Percentiles rank a stretch among this genome's conserved stretches.
phyloP scores from a whole-genome alignment of 2,113 vertebrate genomes.

The Psephotus haematonotus region DNA sequence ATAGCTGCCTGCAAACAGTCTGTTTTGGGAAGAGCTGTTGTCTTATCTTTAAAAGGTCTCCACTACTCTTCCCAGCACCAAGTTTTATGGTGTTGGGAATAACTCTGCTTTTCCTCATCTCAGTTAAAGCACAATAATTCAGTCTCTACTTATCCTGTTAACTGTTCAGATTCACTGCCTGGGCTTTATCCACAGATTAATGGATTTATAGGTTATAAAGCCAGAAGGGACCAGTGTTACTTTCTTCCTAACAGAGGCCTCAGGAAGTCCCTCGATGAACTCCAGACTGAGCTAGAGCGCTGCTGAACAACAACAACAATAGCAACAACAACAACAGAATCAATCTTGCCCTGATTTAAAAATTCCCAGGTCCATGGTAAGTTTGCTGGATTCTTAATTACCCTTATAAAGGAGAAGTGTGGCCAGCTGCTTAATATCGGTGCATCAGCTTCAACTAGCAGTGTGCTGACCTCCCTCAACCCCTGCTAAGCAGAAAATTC shows the following conservation, averaged over 20 bases:
- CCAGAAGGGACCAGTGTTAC: not conserved
- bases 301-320: not conserved
- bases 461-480: fast-evolving
- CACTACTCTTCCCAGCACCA: not conserved
- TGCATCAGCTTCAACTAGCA: not conserved
- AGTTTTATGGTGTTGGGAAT: not conserved
- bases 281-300: not conserved
- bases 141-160: not conserved
- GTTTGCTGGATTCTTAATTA: not conserved
- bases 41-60: not conserved
- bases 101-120: not conserved
- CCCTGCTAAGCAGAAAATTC: not conserved
- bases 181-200: not conserved
- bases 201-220: not conserved
- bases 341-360: not conserved
- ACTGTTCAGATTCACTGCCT: not conserved
- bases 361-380: not conserved
- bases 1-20: fast-evolving
- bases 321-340: not conserved
- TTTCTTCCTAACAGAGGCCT: not conserved
- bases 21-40: not conserved
- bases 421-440: fast-evolving
- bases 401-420: not conserved
- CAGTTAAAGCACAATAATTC: not conserved
- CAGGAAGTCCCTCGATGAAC: not conserved